Evolutionary conservation across 2,888 invertebrate species (phyloP), one percentile per base, ranked within the genome.

Genomic region (Timema cristinae): DNA sequence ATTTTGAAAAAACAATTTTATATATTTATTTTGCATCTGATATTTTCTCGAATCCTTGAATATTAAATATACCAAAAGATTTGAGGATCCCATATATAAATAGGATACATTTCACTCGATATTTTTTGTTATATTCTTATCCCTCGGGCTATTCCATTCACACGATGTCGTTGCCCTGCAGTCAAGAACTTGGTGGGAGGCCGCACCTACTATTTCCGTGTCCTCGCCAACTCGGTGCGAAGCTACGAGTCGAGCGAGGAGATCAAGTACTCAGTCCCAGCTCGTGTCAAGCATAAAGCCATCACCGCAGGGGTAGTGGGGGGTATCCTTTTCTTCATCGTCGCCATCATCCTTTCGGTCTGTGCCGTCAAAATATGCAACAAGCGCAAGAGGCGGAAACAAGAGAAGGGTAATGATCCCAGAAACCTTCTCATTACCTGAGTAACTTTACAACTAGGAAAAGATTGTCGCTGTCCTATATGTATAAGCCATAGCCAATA

Each of bases 301-400:
- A 95, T 96, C 83, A 95, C 95, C 75, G 97, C 97, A 80, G 97
- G 97, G 76, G 94, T 97, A 79, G 95, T 97, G 78, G 97, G 97
- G 79, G 97, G 97, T 77, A 92, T 98, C 80, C 89, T 97, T 82
- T 97, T 98, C 89, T 95, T 97, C 88, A 93, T 97, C 81, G 96
- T 97, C 81, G 96, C 97, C 83, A 95, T 97, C 84, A 95, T 97
- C 81, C 90, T 98, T 80, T 96, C 97, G 79, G 93, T 97, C 81
- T 96, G 97, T 87, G 95, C 96, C 79, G 96, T 97, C 81, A 96
- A 97, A 88, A 96, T 97, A 84, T 96, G 96, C 89, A 97, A 97
- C 87, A 95, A 96, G 85, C 88, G 96, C 82, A 96, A 96, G 86
- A 90, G 96, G 80, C 92, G 95, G 87, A 96, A 95, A 90, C 95